These are phyloP conservation scores for Ailuropoda melanoleuca DNA, from an alignment of 2,113 vertebrate genomes.

Conservation along the genomic window DNA sequence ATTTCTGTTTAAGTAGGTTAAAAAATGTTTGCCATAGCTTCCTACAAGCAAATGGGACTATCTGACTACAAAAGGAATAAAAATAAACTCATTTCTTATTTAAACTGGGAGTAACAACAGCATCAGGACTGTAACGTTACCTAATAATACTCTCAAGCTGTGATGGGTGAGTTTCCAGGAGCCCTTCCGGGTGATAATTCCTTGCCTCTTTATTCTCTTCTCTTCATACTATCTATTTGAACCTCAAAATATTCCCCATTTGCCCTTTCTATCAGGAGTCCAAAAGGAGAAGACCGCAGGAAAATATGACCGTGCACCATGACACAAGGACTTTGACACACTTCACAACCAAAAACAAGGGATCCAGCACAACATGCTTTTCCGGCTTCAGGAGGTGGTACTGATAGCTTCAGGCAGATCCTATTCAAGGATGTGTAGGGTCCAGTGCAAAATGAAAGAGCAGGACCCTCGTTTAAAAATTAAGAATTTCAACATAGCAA, in stretches of 20 bases:
- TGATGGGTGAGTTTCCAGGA: background rate
- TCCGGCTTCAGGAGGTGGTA: background rate
- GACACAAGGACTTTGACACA: background rate
- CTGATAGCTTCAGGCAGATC: background rate
- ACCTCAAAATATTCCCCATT: background rate
- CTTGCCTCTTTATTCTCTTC: constrained; percentile 8
- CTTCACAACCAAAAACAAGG: background rate
- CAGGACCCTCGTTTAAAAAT: background rate
- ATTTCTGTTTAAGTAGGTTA: background rate
- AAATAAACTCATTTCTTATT: constrained; percentile 28
- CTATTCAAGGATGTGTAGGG: background rate
- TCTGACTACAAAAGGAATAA: background rate
- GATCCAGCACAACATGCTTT: background rate
- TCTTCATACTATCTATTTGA: background rate
- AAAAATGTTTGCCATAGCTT: background rate
- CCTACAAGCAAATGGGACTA: background rate
- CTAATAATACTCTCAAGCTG: background rate
- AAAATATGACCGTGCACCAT: background rate
- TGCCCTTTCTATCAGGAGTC: background rate
- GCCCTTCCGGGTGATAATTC: background rate
- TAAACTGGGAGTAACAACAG: constrained; percentile 1
- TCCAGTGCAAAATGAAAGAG: background rate
- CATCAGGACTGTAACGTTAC: background rate
- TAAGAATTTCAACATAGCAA: constrained; percentile 7
- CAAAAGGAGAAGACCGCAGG: background rate